These are phyloP conservation scores for Coturnix japonica DNA, from an alignment of 2,113 vertebrate genomes.

Conservation along the genomic window DNA sequence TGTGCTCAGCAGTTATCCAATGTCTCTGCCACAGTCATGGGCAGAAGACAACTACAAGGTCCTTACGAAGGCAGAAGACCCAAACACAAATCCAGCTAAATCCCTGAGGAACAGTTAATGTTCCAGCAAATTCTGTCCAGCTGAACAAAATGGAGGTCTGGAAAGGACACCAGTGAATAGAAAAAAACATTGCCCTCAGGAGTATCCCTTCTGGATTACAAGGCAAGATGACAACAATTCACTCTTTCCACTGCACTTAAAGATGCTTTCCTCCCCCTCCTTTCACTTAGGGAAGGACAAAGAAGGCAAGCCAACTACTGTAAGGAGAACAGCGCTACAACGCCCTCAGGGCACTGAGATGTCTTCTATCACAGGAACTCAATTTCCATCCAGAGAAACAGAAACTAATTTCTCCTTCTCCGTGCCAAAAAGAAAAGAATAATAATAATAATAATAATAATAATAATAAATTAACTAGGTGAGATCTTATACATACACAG, in stretches of 20 bases:
- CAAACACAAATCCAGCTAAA: conserved; percentile 5
- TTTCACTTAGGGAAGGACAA: neutral
- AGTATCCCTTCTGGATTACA: neutral
- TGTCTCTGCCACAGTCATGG: neutral
- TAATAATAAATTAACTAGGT: neutral
- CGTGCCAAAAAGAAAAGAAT: neutral
- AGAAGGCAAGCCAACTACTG: neutral
- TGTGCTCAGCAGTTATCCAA: neutral
- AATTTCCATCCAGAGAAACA: neutral
- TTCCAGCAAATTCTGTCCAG: neutral
- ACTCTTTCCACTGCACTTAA: neutral
- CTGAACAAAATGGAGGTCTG: neutral
- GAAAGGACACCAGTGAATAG: neutral
- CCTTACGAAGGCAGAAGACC: neutral
- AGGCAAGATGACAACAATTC: neutral
- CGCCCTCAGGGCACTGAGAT: neutral
- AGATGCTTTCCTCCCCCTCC: neutral
- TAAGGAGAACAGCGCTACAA: neutral
- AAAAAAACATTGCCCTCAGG: neutral
- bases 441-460: too few relatives aligned
- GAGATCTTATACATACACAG: neutral
- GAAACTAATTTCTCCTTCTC: neutral
- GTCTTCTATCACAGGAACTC: neutral
- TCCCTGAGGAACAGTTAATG: neutral
- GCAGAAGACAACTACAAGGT: neutral